phyloP scores from a whole-genome alignment of 2,113 vertebrate genomes.

The Alexandromys fortis region DNA sequence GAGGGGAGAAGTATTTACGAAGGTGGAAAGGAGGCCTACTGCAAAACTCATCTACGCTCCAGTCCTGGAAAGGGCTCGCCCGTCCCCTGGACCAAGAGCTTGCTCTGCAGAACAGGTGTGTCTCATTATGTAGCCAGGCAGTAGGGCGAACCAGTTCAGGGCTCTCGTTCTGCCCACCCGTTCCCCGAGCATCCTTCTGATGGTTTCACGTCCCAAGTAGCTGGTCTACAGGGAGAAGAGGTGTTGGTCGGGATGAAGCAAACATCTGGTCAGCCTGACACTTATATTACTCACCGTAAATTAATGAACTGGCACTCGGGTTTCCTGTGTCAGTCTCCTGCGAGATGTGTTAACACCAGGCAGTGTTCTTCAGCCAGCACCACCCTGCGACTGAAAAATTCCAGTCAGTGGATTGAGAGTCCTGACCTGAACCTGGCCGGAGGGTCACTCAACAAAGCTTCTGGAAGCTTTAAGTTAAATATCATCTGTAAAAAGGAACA shows the following conservation, averaged over 20 bases:
- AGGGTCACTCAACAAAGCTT: neutral
- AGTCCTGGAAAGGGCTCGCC: neutral
- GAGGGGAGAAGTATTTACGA: neutral
- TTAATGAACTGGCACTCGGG: constrained; percentile 64
- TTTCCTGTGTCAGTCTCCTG: constrained; percentile 66
- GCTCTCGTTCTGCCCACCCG: neutral
- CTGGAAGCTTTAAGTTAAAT: constrained; percentile 38
- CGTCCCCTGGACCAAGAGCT: neutral
- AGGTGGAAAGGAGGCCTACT: too few relatives aligned
- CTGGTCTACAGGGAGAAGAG: constrained; percentile 28
- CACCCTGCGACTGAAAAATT: constrained; percentile 12
- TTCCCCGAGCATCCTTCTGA: constrained; percentile 15
- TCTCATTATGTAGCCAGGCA: neutral
- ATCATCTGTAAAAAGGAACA: constrained; percentile 43
- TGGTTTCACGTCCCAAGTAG: constrained; percentile 33
- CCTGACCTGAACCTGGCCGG: neutral
- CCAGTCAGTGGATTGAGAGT: neutral
- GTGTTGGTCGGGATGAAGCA: constrained; percentile 64
- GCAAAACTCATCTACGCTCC: neutral
- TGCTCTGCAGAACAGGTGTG: neutral
- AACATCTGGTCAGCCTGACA: constrained; percentile 79
- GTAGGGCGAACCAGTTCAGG: too few relatives aligned
- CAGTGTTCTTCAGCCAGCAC: constrained; percentile 44
- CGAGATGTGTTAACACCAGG: constrained; percentile 55
- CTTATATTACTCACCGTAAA: constrained; percentile 73